phyloP scores from a whole-genome alignment of 2,113 vertebrate species.

The Muscicapa adusta region DNA sequence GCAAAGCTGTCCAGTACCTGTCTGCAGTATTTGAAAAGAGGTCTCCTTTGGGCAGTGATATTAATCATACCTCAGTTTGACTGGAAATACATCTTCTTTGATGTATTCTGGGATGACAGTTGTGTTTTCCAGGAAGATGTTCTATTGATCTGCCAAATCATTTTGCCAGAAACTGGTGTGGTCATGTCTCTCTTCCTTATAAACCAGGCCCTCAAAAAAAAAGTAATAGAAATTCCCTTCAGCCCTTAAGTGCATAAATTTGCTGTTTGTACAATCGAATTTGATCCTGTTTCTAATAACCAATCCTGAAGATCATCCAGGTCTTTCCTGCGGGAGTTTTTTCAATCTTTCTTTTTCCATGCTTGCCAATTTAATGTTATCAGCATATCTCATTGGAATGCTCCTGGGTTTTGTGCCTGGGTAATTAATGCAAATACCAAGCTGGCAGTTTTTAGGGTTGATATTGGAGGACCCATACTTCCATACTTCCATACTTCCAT shows the following conservation, averaged over 20 bases:
- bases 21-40: not conserved
- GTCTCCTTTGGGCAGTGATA: not conserved
- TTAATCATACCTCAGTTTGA: constrained; percentile 20
- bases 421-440: not conserved
- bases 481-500: not conserved
- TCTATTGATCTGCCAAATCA: constrained; percentile 21
- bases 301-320: not conserved
- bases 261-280: not conserved
- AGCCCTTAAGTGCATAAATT: constrained; percentile 33
- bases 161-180: constrained; percentile 8
- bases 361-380: not conserved
- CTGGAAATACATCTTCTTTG: constrained; percentile 7
- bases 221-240: not conserved
- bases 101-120: not conserved
- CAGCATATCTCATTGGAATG: not conserved
- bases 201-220: not conserved
- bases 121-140: constrained; percentile 25
- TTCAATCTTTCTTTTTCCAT: not conserved
- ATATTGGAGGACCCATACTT: not conserved
- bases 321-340: not conserved
- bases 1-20: not conserved
- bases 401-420: not conserved
- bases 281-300: not conserved
- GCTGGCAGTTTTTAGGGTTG: not conserved
- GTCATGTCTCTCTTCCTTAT: not conserved